Evolutionary conservation across 30 jellyfish, hydroid and myxozoan genomes (phyloP).

Genomic region (Nemopilema nomurai): DNA sequence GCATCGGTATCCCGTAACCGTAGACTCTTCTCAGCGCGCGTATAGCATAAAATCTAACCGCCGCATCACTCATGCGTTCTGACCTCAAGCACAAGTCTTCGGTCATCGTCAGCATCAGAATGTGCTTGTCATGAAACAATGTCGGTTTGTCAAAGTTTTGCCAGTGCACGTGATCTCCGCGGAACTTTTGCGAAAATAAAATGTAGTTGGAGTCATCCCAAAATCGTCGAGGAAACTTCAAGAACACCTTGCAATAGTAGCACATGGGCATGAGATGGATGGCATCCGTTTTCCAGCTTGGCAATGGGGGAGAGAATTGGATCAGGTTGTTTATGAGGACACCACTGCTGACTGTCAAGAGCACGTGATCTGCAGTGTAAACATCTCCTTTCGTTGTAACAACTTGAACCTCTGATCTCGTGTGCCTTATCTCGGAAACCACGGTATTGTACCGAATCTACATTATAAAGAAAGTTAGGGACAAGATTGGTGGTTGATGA

Average conservation of each 20-base stretch:
- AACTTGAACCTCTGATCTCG: conserved; percentile 19
- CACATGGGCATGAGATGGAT: conserved; percentile 46
- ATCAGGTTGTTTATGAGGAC: conserved; percentile 58
- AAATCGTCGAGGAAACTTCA: conserved; percentile 67
- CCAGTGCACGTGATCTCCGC: conserved; percentile 74
- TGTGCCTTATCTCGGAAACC: conserved; percentile 32
- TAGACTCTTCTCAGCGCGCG: conserved; percentile 35
- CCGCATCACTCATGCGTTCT: conserved; percentile 53
- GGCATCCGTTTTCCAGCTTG: conserved; percentile 81
- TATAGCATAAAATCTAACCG: conserved; percentile 53
- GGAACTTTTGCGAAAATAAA: conserved; percentile 47
- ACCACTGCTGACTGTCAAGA: conserved; percentile 64
- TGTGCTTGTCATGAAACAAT: conserved; percentile 18
- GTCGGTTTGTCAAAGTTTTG: conserved; percentile 66
- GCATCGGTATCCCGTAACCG: conserved; percentile 63
- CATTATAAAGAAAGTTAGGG: not conserved
- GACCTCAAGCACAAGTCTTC: conserved; percentile 59
- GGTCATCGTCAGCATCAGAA: conserved; percentile 66
- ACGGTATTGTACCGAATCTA: conserved; percentile 44
- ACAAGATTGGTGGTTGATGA: not conserved
- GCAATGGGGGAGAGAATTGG: conserved; percentile 68
- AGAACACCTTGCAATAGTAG: conserved; percentile 72
- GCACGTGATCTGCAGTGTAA: conserved; percentile 72
- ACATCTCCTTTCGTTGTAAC: conserved; percentile 38
- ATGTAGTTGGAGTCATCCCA: conserved; percentile 84